Conservation (phyloP, 2,113 vertebrate species). For the Myiopsitta monachus region DNA sequence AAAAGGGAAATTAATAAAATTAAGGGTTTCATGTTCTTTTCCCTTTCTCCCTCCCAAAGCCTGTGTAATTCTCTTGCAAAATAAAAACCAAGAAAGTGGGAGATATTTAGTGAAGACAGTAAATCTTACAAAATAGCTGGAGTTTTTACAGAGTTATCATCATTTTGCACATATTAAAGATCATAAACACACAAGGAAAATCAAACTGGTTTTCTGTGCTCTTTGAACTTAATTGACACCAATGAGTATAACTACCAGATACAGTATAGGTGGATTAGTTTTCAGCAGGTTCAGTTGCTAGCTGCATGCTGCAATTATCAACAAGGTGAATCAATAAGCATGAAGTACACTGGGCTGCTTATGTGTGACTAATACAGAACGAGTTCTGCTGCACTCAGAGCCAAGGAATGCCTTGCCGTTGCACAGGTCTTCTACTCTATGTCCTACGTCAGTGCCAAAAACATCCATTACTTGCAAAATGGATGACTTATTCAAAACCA, state of each 20-base stretch:
- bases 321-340: constrained; percentile 75
- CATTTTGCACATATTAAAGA: background rate
- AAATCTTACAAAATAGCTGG: background rate
- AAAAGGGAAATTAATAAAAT: background rate
- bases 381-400: constrained; percentile 38
- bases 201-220: constrained; percentile 52
- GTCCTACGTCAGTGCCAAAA: constrained; percentile 29
- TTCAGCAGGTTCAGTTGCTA: constrained; percentile 72
- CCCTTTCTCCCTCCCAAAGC: background rate
- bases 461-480: constrained; percentile 32
- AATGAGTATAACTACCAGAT: constrained; percentile 47
- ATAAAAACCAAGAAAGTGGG: background rate
- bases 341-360: constrained; percentile 65
- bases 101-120: background rate
- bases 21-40: background rate
- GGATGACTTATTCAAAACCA: constrained; percentile 48
- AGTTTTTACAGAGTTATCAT: background rate
- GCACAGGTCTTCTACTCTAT: constrained; percentile 29
- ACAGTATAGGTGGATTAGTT: constrained; percentile 59
- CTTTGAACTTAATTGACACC: constrained; percentile 57
- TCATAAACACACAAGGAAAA: constrained; percentile 16
- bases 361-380: constrained; percentile 60
- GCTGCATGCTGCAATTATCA: constrained; percentile 69
- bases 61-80: background rate
- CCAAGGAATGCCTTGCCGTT: constrained; percentile 59